phyloP scores from a whole-genome alignment of 2,113 vertebrate species.

The Syngnathoides biaculeatus region DNA sequence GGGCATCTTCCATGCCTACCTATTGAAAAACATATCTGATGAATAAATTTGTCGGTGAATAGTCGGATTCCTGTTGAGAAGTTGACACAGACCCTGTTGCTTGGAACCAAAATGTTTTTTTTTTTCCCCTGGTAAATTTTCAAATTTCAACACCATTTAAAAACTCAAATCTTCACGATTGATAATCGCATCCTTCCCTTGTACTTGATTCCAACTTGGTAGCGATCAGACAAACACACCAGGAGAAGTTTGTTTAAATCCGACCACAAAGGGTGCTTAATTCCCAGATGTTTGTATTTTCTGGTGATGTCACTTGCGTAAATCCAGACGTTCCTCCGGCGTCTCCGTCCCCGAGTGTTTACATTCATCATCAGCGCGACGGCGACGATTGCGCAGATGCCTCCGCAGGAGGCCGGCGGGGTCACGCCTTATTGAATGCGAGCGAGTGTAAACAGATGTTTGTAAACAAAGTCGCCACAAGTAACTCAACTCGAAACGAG shows the following conservation, averaged over 20 bases:
- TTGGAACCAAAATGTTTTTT: background rate
- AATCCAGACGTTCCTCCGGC: background rate
- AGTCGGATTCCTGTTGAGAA: background rate
- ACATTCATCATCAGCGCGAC: background rate
- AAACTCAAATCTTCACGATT: no score
- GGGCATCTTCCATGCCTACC: no score
- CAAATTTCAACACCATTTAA: no score
- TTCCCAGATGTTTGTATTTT: background rate
- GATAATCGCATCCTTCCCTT: no score
- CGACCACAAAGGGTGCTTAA: background rate
- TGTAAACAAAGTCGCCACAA: slow-evolving; percentile 64
- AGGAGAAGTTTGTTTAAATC: no score
- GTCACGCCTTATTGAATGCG: slow-evolving; percentile 25
- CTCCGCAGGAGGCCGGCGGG: slow-evolving; percentile 32
- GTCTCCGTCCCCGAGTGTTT: background rate
- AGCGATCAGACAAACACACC: no score
- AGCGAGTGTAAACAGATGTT: slow-evolving; percentile 64
- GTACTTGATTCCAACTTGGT: no score
- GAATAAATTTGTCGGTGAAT: no score
- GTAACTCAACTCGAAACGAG: slow-evolving; percentile 58
- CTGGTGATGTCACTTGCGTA: background rate
- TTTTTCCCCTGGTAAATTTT: background rate
- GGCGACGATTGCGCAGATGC: slow-evolving; percentile 25
- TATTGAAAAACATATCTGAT: no score
- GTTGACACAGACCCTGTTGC: background rate